These are phyloP conservation scores for Caenorhabditis sulstoni DNA, from an alignment of 2,888 invertebrate species.

Conservation along the genomic window DNA sequence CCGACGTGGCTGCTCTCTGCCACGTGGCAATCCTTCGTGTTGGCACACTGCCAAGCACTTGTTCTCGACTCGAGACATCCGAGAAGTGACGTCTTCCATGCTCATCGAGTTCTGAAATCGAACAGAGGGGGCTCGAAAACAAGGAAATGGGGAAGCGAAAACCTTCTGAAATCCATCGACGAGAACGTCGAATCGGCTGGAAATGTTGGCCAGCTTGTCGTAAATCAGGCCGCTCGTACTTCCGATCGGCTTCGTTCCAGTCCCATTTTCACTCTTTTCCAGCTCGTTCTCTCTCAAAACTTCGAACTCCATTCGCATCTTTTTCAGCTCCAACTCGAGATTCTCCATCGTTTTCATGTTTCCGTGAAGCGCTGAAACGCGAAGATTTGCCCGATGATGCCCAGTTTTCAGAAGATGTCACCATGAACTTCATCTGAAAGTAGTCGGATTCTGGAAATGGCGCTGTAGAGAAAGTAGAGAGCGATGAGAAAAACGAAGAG, in stretches of 20 bases:
- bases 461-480: constrained; percentile 50
- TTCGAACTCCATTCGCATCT: constrained; percentile 47
- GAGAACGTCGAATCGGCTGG: constrained; percentile 42
- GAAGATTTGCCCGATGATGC: too few relatives aligned
- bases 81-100: constrained; percentile 61
- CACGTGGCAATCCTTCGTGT: constrained; percentile 46
- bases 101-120: constrained; percentile 49
- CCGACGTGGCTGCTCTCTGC: constrained; percentile 60
- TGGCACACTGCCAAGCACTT: constrained; percentile 65
- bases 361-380: constrained; percentile 15
- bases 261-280: constrained; percentile 17
- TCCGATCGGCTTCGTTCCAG: constrained; percentile 19
- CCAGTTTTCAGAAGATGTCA: too few relatives aligned
- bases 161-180: constrained; percentile 42
- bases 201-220: constrained; percentile 48
- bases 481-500: constrained; percentile 37
- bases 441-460: constrained; percentile 34
- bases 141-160: too few relatives aligned
- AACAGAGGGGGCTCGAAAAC: neutral
- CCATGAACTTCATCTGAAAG: constrained; percentile 48
- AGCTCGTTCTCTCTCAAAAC: constrained; percentile 35
- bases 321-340: constrained; percentile 36
- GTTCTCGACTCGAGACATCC: constrained; percentile 62
- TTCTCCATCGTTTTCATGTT: constrained; percentile 34
- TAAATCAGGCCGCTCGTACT: constrained; percentile 54